A percentile compares a stretch with the other conserved stretches of the same genome.
Conservation (phyloP, 2,888 invertebrate species). For the Sialis fuliginosa region DNA sequence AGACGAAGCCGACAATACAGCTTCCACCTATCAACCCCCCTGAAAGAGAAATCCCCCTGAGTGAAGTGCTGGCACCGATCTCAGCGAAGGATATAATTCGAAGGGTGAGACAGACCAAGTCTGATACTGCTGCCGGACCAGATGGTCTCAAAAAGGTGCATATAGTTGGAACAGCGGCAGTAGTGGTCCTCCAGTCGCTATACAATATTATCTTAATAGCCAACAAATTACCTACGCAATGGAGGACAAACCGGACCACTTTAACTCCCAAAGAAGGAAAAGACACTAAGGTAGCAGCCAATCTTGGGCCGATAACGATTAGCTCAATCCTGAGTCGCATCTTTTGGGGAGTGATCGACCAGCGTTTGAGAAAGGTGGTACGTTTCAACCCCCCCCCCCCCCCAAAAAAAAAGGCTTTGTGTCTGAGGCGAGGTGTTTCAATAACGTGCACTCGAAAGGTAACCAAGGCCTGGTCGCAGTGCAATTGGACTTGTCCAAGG, state of each 20-base stretch:
- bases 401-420: conserved; percentile 13
- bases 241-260: conserved; percentile 11
- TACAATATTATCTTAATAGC: not conserved
- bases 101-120: not conserved
- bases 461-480: conserved; percentile 16
- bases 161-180: not conserved
- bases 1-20: not conserved
- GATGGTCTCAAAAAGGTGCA: not conserved
- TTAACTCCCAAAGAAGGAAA: conserved; percentile 12
- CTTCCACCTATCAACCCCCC: not conserved
- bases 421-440: conserved; percentile 9
- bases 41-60: not conserved
- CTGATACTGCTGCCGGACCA: not conserved
- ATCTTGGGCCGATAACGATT: conserved; percentile 13
- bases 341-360: conserved; percentile 9
- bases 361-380: conserved; percentile 5
- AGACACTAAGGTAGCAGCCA: conserved; percentile 6
- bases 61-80: not conserved
- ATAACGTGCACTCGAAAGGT: conserved; percentile 4
- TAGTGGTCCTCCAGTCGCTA: not conserved
- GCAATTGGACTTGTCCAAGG: conserved; percentile 20
- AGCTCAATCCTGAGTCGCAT: conserved; percentile 10
- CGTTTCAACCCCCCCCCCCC: conserved; percentile 4
- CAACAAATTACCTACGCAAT: conserved; percentile 5
- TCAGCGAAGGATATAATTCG: not conserved